These are phyloP conservation scores for Sturnus vulgaris DNA, from an alignment of 2,113 vertebrate genomes.

Conservation along the genomic window DNA sequence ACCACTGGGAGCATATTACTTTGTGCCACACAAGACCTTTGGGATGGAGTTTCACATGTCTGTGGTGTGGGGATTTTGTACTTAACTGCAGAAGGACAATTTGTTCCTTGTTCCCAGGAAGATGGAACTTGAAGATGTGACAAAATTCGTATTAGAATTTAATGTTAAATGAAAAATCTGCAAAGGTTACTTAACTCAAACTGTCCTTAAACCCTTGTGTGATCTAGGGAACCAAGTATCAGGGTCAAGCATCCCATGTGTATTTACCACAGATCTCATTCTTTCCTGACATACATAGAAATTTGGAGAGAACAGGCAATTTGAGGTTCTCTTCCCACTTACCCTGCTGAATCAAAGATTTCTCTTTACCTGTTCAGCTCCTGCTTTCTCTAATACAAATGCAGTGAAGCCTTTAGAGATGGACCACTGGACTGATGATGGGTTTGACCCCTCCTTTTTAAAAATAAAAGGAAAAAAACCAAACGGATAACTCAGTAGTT, in stretches of 20 bases:
- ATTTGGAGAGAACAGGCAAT: neutral
- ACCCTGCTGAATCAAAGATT: neutral
- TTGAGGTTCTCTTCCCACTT: neutral
- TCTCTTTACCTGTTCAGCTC: neutral
- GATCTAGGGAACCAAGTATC: neutral
- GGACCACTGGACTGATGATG: neutral
- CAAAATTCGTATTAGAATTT: neutral
- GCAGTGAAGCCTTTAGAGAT: neutral
- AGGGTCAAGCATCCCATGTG: neutral
- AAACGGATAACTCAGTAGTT: neutral
- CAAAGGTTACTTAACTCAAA: neutral
- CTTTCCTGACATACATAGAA: neutral
- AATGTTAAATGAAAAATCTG: neutral
- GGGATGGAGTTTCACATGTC: neutral
- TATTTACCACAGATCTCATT: neutral
- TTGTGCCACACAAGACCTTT: neutral
- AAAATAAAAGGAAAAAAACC: neutral
- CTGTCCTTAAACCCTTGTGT: neutral
- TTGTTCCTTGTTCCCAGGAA: neutral
- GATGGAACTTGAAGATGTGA: neutral
- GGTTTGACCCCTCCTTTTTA: neutral
- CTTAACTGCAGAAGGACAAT: neutral
- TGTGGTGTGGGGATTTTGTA: neutral
- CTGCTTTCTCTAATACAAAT: neutral
- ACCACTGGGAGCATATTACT: neutral